Evolutionary conservation across 1,140 invertebrate genomes (phyloP).

Genomic region (Arctopsyche grandis): DNA sequence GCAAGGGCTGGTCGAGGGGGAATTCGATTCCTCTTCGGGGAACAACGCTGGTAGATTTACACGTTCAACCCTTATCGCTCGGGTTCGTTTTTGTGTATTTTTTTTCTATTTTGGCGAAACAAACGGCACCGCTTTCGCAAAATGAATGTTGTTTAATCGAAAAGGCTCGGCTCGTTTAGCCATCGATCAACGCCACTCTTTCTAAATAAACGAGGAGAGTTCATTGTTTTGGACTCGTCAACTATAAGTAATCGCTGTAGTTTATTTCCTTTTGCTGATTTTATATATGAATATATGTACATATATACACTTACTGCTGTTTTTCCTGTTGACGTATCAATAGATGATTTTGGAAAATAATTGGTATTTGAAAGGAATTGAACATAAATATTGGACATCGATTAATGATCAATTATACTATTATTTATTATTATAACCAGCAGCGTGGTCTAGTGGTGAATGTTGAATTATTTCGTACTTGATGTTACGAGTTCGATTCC

Average conservation of each 20-base stretch:
- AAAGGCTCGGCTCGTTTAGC: slow-evolving; percentile 14
- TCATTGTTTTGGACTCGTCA: slow-evolving; percentile 30
- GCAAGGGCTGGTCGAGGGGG: neutral
- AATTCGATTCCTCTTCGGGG: neutral
- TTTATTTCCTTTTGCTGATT: slow-evolving; percentile 6
- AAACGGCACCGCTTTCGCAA: neutral
- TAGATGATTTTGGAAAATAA: no score
- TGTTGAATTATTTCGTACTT: no score
- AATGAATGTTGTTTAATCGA: slow-evolving; percentile 47
- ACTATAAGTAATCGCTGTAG: slow-evolving; percentile 21
- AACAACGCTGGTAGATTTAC: neutral
- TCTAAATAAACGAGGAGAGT: neutral
- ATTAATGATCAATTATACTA: no score
- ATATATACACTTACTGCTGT: neutral
- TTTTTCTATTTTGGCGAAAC: neutral
- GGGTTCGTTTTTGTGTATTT: neutral
- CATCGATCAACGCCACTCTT: slow-evolving; percentile 38
- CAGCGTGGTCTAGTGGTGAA: no score
- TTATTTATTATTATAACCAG: no score
- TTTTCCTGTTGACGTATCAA: no score
- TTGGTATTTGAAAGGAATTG: no score
- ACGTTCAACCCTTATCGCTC: slow-evolving; percentile 25
- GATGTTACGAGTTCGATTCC: no score
- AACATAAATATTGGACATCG: no score
- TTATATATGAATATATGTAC: neutral